Conservation (phyloP, 1,140 invertebrate genomes). For the Eriocheir sinensis region DNA sequence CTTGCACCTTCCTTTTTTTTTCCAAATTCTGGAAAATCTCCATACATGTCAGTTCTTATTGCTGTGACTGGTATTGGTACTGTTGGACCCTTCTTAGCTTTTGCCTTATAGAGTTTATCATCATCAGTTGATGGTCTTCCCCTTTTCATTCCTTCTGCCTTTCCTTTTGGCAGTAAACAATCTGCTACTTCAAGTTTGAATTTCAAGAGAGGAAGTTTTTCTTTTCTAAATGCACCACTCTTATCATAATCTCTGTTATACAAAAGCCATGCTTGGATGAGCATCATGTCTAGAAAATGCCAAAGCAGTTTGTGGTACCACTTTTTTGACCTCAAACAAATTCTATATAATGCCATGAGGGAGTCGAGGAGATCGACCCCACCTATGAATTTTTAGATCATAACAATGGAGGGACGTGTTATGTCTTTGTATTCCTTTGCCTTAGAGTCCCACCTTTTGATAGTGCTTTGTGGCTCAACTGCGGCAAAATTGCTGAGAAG, state of each 20-base stretch:
- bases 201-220: too few relatives aligned
- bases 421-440: slow-evolving; percentile 49
- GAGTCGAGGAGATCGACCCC: too few relatives aligned
- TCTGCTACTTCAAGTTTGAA: too few relatives aligned
- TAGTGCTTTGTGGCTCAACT: slow-evolving; percentile 46
- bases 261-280: too few relatives aligned
- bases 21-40: not conserved
- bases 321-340: slow-evolving; percentile 53
- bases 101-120: not conserved
- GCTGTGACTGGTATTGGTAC: too few relatives aligned
- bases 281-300: too few relatives aligned
- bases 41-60: not conserved
- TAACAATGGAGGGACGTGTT: slow-evolving; percentile 47
- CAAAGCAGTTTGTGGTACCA: slow-evolving; percentile 65
- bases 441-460: slow-evolving; percentile 50
- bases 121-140: too few relatives aligned
- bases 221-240: slow-evolving; percentile 44
- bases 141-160: too few relatives aligned
- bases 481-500: slow-evolving; percentile 53
- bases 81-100: too few relatives aligned
- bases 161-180: too few relatives aligned
- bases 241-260: too few relatives aligned
- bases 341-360: not conserved
- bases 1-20: too few relatives aligned
- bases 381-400: not conserved